Percentiles rank a stretch among this genome's conserved stretches.
phyloP scores from a whole-genome alignment of 1,140 invertebrate genomes.

The Nebria ingens region DNA sequence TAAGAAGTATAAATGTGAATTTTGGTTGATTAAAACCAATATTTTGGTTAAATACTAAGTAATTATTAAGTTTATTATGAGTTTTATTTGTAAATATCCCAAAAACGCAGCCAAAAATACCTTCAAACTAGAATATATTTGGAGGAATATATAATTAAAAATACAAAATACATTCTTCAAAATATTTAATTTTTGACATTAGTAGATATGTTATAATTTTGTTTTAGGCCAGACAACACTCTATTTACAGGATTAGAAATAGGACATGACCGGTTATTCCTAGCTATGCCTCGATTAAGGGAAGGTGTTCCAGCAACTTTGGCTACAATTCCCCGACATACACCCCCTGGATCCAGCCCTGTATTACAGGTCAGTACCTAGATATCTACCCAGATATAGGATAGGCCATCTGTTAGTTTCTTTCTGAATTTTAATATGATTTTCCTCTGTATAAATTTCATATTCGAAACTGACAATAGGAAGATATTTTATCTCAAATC shows the following conservation, averaged over 20 bases:
- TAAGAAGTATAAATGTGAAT: no score
- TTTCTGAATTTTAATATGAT: no score
- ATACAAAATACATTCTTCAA: constrained; percentile 33
- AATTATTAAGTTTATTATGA: no score
- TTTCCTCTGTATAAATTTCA: no score
- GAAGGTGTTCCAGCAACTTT: constrained; percentile 63
- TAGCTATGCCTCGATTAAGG: constrained; percentile 57
- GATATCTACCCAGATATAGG: no score
- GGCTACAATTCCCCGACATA: constrained; percentile 49
- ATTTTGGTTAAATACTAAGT: no score
- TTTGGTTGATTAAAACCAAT: no score
- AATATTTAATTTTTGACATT: constrained; percentile 24
- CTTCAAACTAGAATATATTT: constrained; percentile 16
- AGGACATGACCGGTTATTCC: constrained; percentile 55
- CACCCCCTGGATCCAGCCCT: constrained; percentile 52
- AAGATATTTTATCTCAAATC: no score
- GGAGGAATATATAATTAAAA: background rate
- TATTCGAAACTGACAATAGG: no score
- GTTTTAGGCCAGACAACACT: constrained; percentile 56
- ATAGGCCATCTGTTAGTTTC: no score
- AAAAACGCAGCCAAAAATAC: background rate
- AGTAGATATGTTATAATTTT: background rate
- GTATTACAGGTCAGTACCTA: constrained; percentile 34
- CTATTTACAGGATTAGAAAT: constrained; percentile 65
- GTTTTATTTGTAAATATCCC: background rate